Evolutionary conservation across 64 coral and sea anemone species (phyloP), one percentile per base, ranked within the genome.

Genomic region (Stylophora pistillata): DNA sequence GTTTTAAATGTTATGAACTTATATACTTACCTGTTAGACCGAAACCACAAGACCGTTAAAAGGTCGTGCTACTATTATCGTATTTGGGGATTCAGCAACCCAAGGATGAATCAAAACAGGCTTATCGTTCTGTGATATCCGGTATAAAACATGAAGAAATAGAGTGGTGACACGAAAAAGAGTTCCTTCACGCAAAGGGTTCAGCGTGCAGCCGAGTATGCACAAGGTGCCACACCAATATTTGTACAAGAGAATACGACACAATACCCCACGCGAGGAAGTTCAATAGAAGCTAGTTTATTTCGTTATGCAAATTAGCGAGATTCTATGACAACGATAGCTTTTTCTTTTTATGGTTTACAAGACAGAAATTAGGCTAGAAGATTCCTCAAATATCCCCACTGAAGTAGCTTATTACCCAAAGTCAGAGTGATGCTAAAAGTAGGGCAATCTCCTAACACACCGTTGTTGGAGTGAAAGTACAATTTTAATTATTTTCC

Each of bases 181-280:
- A 41, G 15, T 23, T 20, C 9, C 21, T 20, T 23, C 17, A 14
- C 64, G 58, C 58, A 68, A 21, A 21, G 20, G 32, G 53, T 18
- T 63, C 12, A 34, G 18, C 47, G 23, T 1, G 80, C 60, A n/a
- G n/a, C n/a, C n/a, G 31, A 10, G n/a, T 53, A 69, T 25, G 60
- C 69, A 84, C 80, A 41, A 20, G 31, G 15, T 15, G 62, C 80
- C 80, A 84, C 80, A 37, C 80, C 80, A 84, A 84, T 84, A 84
- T 84, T 84, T 84, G 61, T 53, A 47, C 59, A 64, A 25, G 30
- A 53, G 60, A 84, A 70, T 52, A 68, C 1, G 47, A 82, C 10
- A 59, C 58, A 65, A 64, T 58, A 0, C 4, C 7, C 0, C n/a
- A 68, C 75, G 31, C 78, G 9, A 9, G 55, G 55, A 20, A 65